phyloP scores from a whole-genome alignment of 2,113 vertebrate genomes.

The Eonycteris spelaea region DNA sequence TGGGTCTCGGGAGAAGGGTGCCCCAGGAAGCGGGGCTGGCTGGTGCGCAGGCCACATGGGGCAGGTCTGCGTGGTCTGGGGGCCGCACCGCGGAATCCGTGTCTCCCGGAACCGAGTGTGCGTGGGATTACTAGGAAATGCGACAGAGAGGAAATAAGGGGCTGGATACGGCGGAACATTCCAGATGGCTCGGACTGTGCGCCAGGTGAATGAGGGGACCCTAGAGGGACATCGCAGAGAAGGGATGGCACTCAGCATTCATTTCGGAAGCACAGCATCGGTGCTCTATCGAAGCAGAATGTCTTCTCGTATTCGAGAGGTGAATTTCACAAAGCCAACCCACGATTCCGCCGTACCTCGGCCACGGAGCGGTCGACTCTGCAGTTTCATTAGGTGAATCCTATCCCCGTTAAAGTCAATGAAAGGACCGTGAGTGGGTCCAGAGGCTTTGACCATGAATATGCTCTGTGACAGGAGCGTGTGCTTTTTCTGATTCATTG shows the following conservation, averaged over 20 bases:
- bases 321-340: not conserved
- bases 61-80: not conserved
- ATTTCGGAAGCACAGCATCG: not conserved
- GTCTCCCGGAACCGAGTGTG: not conserved
- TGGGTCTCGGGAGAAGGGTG: no score
- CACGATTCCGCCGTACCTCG: not conserved
- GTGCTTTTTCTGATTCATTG: not conserved
- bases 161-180: not conserved
- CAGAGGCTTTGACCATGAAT: not conserved
- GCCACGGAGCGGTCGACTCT: not conserved
- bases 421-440: not conserved
- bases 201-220: no score
- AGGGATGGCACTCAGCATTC: no score
- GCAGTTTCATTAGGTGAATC: not conserved
- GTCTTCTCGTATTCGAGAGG: not conserved
- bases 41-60: no score
- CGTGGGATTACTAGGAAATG: not conserved
- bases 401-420: not conserved
- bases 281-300: not conserved
- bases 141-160: not conserved
- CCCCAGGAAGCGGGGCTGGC: not conserved
- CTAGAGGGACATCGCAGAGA: not conserved
- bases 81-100: rapidly evolving
- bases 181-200: not conserved
- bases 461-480: not conserved